These are phyloP conservation scores for Hyalella azteca DNA, from an alignment of 2,888 invertebrate genomes.

Conservation along the genomic window DNA sequence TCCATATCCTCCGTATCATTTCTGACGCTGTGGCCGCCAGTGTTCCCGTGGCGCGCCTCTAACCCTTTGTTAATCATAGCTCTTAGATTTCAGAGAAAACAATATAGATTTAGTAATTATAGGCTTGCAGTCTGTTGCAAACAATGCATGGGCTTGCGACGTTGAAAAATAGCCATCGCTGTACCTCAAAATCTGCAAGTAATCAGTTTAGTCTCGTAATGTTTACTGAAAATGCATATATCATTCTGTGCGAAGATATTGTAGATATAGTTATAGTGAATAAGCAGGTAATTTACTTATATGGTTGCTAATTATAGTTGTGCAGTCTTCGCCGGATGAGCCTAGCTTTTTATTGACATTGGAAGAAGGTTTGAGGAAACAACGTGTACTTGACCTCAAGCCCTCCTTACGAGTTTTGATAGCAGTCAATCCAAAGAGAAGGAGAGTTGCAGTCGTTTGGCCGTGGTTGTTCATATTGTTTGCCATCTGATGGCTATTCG, in stretches of 20 bases:
- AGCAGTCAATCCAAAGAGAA: not conserved
- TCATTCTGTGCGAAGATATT: constrained; percentile 35
- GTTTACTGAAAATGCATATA: constrained; percentile 34
- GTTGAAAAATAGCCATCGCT: constrained; percentile 9
- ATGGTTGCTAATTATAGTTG: constrained; percentile 29
- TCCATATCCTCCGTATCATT: constrained; percentile 57
- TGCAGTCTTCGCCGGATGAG: constrained; percentile 21
- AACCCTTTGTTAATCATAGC: constrained; percentile 21
- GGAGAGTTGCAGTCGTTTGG: not conserved
- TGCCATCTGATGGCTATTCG: constrained; percentile 29
- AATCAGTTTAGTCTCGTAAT: constrained; percentile 32
- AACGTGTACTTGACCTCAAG: not conserved
- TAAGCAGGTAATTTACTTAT: constrained; percentile 32
- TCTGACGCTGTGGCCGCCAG: constrained; percentile 59
- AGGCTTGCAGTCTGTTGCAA: not conserved
- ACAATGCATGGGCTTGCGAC: not conserved
- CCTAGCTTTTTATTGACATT: constrained; percentile 1
- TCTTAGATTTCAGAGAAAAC: constrained; percentile 18
- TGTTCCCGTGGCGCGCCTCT: constrained; percentile 54
- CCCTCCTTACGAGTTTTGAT: not conserved
- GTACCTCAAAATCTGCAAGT: constrained; percentile 28
- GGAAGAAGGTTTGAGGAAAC: not conserved
- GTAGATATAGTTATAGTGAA: constrained; percentile 34
- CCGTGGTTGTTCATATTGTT: constrained; percentile 19
- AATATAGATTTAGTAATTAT: constrained; percentile 7